phyloP scores from a whole-genome alignment of 2,888 invertebrate species.

The Lamellibrachia columna region DNA sequence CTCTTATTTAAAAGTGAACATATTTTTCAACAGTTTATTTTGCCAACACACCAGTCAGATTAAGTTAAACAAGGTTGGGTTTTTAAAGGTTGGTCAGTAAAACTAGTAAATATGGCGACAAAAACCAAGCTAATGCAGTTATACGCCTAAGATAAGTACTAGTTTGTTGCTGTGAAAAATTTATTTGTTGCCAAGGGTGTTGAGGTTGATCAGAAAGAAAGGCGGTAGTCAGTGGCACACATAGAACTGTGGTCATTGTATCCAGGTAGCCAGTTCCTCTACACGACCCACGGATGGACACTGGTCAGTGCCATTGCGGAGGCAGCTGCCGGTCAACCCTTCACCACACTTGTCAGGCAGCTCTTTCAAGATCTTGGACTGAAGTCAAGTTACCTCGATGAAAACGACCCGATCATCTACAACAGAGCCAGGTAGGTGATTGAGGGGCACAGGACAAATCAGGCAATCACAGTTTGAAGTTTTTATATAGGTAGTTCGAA shows the following conservation, averaged over 20 bases:
- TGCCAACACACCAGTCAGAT: not conserved
- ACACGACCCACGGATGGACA: conserved; percentile 72
- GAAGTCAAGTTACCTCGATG: conserved; percentile 69
- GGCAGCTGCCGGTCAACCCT: conserved; percentile 60
- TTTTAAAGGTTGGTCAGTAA: too few relatives aligned
- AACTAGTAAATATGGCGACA: too few relatives aligned
- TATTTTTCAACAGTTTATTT: not conserved
- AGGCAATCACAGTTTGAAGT: not conserved
- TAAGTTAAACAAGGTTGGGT: not conserved
- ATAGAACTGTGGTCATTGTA: not conserved
- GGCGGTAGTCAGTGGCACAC: not conserved
- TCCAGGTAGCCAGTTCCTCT: conserved; percentile 65
- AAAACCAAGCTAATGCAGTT: too few relatives aligned
- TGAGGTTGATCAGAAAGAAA: too few relatives aligned
- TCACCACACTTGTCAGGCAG: conserved; percentile 51
- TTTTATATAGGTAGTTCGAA: not conserved
- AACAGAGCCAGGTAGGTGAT: conserved; percentile 67
- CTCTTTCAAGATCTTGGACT: conserved; percentile 69
- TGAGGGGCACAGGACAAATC: not conserved
- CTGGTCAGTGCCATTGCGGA: conserved; percentile 71
- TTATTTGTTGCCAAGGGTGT: too few relatives aligned
- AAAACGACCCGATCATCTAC: conserved; percentile 68
- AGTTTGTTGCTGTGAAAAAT: too few relatives aligned
- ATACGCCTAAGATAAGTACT: too few relatives aligned
- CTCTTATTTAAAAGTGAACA: not conserved